Evolutionary conservation across 1,140 invertebrate species (phyloP).

Genomic region (Dendrolimus punctatus): DNA sequence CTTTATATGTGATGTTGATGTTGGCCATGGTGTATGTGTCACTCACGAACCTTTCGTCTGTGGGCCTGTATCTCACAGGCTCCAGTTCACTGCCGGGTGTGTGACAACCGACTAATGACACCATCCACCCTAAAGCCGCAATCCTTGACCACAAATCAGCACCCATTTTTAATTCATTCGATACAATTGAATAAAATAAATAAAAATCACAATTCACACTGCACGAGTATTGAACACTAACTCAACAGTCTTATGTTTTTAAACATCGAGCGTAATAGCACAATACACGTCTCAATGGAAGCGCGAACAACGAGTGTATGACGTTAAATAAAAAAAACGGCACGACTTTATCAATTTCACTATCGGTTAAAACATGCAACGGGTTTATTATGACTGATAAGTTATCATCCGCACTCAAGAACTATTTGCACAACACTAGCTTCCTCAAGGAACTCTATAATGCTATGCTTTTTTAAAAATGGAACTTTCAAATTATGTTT

Average conservation of each 20-base stretch:
- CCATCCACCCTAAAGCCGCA: constrained; percentile 43
- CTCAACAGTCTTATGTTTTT: constrained; percentile 18
- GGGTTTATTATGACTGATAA: constrained; percentile 33
- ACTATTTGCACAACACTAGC: constrained; percentile 23
- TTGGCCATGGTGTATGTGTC: constrained; percentile 52
- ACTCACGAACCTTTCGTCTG: constrained; percentile 39
- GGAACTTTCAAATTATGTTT: constrained; percentile 9
- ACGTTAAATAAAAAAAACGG: constrained; percentile 20
- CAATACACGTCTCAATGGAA: constrained; percentile 25
- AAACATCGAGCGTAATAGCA: constrained; percentile 24
- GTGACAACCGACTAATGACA: constrained; percentile 45
- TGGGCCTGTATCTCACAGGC: constrained; percentile 40
- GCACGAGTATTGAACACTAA: constrained; percentile 19
- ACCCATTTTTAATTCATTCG: constrained; percentile 53
- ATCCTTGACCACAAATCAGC: constrained; percentile 46
- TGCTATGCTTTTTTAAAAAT: constrained; percentile 5
- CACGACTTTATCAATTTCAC: constrained; percentile 25
- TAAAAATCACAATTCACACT: constrained; percentile 18
- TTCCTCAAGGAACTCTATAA: constrained; percentile 18
- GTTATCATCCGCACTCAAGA: constrained; percentile 26
- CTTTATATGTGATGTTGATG: constrained; percentile 56
- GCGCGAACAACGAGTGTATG: constrained; percentile 25
- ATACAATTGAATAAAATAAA: constrained; percentile 18
- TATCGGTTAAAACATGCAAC: constrained; percentile 41
- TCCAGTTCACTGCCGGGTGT: constrained; percentile 48